Base-by-base conservation (phyloP, 2,113 vertebrate genomes). In the Aphelocoma coerulescens region DNA sequence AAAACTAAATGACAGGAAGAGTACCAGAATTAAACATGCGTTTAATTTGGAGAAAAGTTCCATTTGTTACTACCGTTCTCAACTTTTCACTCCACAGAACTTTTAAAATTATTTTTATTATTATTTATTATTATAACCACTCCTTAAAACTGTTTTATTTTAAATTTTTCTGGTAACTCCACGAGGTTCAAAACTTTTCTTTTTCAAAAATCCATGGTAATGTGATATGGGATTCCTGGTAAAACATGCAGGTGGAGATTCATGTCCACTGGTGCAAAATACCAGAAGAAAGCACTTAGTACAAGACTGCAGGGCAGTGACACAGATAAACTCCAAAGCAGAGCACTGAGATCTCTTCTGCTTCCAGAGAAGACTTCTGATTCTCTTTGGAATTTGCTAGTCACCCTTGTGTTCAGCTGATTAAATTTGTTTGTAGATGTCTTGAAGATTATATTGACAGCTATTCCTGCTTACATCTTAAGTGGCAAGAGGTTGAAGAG, bases 391-490 rank as follows among this genome's bases (percentile, higher is more conserved):
- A 97, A 88, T 96, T 98, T 94, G 91, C 97, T 97, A 97, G 96
- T 90, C 77, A 96, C 62, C 63, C 92, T 96, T 89, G 82, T 97
- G 97, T 97, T 95, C 89, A 96, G 93, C 88, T 96, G 97, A 97
- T 97, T 97, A 96, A 88, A 93, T 97, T 92, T 96, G 89, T 95
- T 96, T 95, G 59, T 91, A 88, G 93, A 80, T 83, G 84, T 96
- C 74, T 87, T 96, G 77, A 91, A 97, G 91, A 98, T 98, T 95
- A 91, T 97, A 97, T 97, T 98, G 97, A 98, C 97, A 98, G 96
- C 95, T 98, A 95, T 87, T 96, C 57, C 85, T 97, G 68, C 85
- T 96, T 94, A 96, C 46, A 95, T 84, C 84, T 88, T 97, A 97
- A 97, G 93, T 94, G 94, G 95, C 82, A 97, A 95, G 85, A 91